Base-by-base conservation (phyloP, 2,797 vertebrate genomes). In the Hypotaenidia philippensis region DNA sequence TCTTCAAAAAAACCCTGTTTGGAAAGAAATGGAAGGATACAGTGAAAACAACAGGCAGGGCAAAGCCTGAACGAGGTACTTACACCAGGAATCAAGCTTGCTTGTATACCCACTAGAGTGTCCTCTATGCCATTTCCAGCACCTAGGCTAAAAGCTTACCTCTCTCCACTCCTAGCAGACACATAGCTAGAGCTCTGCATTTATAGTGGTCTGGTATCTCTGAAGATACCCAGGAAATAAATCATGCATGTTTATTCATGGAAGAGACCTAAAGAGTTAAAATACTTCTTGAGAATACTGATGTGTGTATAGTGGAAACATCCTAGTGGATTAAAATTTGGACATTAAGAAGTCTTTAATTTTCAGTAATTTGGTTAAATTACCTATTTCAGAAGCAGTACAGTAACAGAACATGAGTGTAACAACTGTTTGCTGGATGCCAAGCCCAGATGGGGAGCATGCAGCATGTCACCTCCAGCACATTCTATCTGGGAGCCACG, bases 1-100 rank as follows among this genome's bases (percentile, higher is more conserved):
- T 99, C 99, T 94, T 99, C 99, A 97, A 99, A 99, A 98, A 99
- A 99, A 1, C 99, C 99, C 99, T 99, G 89, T 21, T 74, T 80
- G 69, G 92, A 95, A 96, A 94, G 64, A 97, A 96, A 90, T 7
- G 1, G 45, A 93, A 96, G 60, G 71, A 59, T 92, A 63, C 83
- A 95, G n/a, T 96, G 71, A 82, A 25, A 32, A 45, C 89, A 89
- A 72, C 75, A 93, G 96, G 87, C 71, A 97, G 78, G 87, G 93
- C 61, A 96, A 82, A 93, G 32, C 10, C 29, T 57, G 22, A 87
- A 20, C 0, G 1, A 69, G 52, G 16, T 44, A 52, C 14, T 81
- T 47, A 29, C 27, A 55, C 17, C 26, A 87, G 63, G 52, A 80
- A 53, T 72, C 23, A 29, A 69, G 26, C 55, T 9, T 84, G 70